A percentile compares a stretch with the other conserved stretches of the same genome.
These are phyloP conservation scores for Acronicta aceris DNA, from an alignment of 2,888 invertebrate genomes.

Conservation along the genomic window DNA sequence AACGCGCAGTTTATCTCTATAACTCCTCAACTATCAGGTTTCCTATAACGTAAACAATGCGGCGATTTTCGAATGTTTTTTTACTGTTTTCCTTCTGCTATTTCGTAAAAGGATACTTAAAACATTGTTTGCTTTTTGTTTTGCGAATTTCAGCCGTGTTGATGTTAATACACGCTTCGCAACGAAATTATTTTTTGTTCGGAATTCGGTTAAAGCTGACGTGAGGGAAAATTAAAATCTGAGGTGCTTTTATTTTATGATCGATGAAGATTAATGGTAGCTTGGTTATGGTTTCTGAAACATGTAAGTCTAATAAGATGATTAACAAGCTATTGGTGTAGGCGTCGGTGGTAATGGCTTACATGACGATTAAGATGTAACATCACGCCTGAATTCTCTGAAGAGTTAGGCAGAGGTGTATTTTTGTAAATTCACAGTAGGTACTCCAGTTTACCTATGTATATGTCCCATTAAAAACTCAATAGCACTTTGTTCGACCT, in stretches of 20 bases:
- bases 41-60: constrained; percentile 31
- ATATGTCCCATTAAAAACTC: no score
- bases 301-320: not conserved
- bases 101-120: constrained; percentile 37
- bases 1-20: not conserved
- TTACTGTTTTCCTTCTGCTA: constrained; percentile 24
- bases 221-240: constrained; percentile 1
- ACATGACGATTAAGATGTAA: no score
- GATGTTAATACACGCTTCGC: constrained; percentile 17
- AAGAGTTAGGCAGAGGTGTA: no score
- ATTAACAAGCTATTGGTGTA: not conserved
- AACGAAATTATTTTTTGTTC: constrained; percentile 21
- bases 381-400: no score
- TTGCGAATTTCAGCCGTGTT: constrained; percentile 21
- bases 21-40: constrained; percentile 11
- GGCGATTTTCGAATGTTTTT: constrained; percentile 33
- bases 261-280: not conserved
- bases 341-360: no score
- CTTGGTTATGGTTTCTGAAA: not conserved
- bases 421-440: no score
- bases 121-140: constrained; percentile 38
- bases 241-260: not conserved
- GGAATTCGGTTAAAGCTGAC: constrained; percentile 5
- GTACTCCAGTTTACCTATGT: no score
- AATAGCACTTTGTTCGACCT: no score